Base-by-base conservation (phyloP, 2,113 vertebrate genomes). In the Anthoscopus minutus region DNA sequence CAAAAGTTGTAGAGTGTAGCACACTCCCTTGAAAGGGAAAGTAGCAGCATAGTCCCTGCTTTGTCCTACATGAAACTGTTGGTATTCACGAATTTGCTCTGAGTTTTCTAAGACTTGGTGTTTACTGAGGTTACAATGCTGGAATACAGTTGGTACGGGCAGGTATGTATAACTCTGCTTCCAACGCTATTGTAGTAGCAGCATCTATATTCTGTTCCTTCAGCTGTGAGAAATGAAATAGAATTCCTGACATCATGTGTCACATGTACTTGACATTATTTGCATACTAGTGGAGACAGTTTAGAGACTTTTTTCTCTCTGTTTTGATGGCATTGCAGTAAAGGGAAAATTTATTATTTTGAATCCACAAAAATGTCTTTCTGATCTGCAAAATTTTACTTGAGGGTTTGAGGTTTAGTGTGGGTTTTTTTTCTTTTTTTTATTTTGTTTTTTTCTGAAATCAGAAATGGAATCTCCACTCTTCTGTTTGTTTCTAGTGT, bases 81-180 rank as follows among this genome's bases (percentile, higher is more conserved):
- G 83, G 60, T 92, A 86, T 93, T 97, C 92, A 83, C 44, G 48
- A 84, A 89, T 85, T 87, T 94, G 86, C 97, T 96, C 93, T 84
- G 89, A 96, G 89, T 94, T 92, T 96, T 94, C 92, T 93, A 95
- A 96, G 77, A 51, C 38, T 92, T 96, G 92, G 88, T 90, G 96
- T 85, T 97, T 65, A 47, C 80, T 67, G 94, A 92, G 71, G 86
- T 93, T 97, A 98, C 97, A 78, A 99, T 99, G 99, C 97, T 99
- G 98, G 98, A 99, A 98, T 99, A 99, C 98, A 99, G 98, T 96
- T 99, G 99, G 99, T 99, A 99, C 93, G 98, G 98, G 86, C 99
- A 99, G 99, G 99, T 99, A 98, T 93, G 99, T 99, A 95, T 93
- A 97, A 85, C 82, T 89, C 81, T 24, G 66, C 91, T 97, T 97